A percentile compares a stretch with the other conserved stretches of the same genome.
Evolutionary conservation across 2,113 vertebrate genomes (phyloP).

Genomic region (Prionailurus viverrinus): DNA sequence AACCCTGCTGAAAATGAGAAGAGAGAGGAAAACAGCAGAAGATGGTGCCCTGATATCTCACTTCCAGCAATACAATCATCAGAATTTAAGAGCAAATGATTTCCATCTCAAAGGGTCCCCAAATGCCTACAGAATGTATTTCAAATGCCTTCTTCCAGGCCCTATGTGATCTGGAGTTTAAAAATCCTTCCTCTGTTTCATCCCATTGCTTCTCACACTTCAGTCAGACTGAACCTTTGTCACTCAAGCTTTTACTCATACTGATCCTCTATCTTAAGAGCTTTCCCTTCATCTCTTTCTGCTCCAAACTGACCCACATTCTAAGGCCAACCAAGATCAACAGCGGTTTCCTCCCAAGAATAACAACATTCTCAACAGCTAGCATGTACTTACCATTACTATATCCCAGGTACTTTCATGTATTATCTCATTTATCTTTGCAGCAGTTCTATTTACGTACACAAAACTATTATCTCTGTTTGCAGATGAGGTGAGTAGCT

Average conservation of each 20-base stretch:
- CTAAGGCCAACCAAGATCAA: constrained; percentile 36
- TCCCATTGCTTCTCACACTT: not conserved
- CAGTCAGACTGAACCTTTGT: not conserved
- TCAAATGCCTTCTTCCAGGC: not conserved
- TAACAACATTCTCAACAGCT: not conserved
- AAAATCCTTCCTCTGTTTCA: constrained; percentile 24
- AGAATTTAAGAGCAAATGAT: constrained; percentile 33
- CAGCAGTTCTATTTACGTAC: not conserved
- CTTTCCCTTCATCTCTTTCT: not conserved
- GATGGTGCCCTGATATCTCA: not conserved
- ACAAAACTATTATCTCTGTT: not conserved
- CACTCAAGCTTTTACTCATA: not conserved
- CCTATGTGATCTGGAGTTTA: not conserved
- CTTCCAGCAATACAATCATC: not conserved
- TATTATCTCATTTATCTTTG: not conserved
- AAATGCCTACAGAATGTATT: not conserved
- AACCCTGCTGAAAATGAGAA: not conserved
- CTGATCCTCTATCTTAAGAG: not conserved
- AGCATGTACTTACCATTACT: not conserved
- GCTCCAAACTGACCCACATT: constrained; percentile 17
- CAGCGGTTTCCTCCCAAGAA: not conserved
- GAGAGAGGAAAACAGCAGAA: not conserved
- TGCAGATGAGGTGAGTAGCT: constrained; percentile 6
- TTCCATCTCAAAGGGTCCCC: constrained; percentile 55
- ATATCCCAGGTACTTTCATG: not conserved